Conservation (phyloP, 2,113 vertebrate genomes). For the Psittacus erithacus region DNA sequence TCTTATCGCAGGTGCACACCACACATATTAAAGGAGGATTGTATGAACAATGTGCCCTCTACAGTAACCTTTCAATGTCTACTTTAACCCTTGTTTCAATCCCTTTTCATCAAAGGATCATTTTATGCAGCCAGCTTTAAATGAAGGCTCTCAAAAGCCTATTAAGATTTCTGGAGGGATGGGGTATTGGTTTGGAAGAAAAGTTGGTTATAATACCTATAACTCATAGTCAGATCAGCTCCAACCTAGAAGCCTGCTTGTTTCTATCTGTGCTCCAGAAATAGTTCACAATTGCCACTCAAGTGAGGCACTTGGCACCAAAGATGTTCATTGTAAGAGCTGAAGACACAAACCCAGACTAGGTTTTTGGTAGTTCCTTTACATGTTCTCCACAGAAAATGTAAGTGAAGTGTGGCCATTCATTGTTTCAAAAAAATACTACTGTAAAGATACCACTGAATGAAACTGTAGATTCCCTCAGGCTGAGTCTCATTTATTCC, state of each 20-base stretch:
- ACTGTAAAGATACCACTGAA: neutral
- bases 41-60: slow-evolving; percentile 90
- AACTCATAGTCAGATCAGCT: slow-evolving; percentile 72
- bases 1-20: slow-evolving; percentile 96
- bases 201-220: slow-evolving; percentile 75
- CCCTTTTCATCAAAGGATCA: slow-evolving; percentile 83
- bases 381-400: neutral
- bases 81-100: slow-evolving; percentile 90
- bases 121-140: slow-evolving; percentile 82
- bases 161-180: slow-evolving; percentile 78
- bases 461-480: neutral
- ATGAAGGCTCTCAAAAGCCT: slow-evolving; percentile 79
- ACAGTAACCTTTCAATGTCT: slow-evolving; percentile 88
- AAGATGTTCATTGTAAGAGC: slow-evolving; percentile 7
- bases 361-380: neutral
- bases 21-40: slow-evolving; percentile 94
- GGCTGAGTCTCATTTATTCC: neutral
- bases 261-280: slow-evolving; percentile 59
- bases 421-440: neutral
- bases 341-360: neutral
- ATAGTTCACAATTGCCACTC: neutral
- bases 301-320: neutral
- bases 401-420: neutral
- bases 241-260: slow-evolving; percentile 30
- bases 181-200: slow-evolving; percentile 69